Evolutionary conservation across 1,140 invertebrate genomes (phyloP).

Genomic region (Drosophila pandora): DNA sequence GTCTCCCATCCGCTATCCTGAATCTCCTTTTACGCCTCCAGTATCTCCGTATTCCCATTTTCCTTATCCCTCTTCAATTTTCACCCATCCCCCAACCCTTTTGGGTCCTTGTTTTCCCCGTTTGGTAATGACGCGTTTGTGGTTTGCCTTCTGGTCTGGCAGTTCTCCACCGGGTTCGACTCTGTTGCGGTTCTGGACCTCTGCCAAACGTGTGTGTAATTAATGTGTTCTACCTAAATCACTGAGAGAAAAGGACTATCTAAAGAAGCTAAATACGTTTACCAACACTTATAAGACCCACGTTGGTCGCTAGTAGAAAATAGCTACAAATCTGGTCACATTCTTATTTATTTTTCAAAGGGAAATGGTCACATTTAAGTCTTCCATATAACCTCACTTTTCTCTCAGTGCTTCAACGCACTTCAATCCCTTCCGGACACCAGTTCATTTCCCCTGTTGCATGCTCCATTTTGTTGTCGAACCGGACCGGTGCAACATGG

Average conservation of each 20-base stretch:
- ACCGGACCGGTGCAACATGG: conserved; percentile 64
- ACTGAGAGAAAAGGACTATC: conserved; percentile 23
- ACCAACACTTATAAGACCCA: too few relatives aligned
- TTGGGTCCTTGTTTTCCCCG: conserved; percentile 12
- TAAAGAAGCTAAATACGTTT: too few relatives aligned
- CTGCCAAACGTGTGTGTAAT: conserved; percentile 61
- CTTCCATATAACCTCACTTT: not conserved
- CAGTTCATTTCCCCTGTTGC: conserved; percentile 32
- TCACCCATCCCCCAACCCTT: conserved; percentile 2
- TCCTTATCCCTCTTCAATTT: not conserved
- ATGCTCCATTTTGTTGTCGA: conserved; percentile 37
- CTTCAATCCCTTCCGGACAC: conserved; percentile 27
- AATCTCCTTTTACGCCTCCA: not conserved
- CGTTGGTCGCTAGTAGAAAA: too few relatives aligned
- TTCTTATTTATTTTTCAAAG: too few relatives aligned
- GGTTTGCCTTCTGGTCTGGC: conserved; percentile 46
- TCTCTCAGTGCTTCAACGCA: conserved; percentile 32
- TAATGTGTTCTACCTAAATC: conserved; percentile 58
- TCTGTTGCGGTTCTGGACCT: conserved; percentile 7
- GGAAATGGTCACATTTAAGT: too few relatives aligned
- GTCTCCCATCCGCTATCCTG: conserved; percentile 8
- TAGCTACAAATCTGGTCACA: too few relatives aligned
- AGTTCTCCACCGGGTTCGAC: conserved; percentile 5
- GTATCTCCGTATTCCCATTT: conserved; percentile 1
- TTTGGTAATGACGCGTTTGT: conserved; percentile 59